Evolutionary conservation across 2,888 invertebrate species (phyloP), one percentile per base, ranked within the genome.

Genomic region (Galerucella nymphaeae): DNA sequence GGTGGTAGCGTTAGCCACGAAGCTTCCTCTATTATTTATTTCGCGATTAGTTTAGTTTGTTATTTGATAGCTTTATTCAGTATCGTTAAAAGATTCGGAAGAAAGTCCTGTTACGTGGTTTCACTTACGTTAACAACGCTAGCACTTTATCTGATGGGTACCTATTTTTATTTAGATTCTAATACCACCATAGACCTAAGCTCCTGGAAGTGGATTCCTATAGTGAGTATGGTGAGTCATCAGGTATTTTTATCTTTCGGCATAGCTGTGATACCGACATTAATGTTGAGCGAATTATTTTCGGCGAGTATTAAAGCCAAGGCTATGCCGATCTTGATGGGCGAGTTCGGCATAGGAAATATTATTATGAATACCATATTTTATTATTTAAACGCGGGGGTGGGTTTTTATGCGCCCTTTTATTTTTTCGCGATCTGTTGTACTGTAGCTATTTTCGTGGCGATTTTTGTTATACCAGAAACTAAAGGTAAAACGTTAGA

Each of bases 401-500:
- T 79, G 67, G 84, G 83, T 9, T 67, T 83, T 48, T 82, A 78
- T 62, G 76, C 78, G 1, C 80, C 83, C 23, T 84, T 84, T 70
- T 76, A 77, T 10, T 76, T 83, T 42, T 85, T 83, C 74, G 75
- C 80, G 0, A 23, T 74, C 5, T 79, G 79, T 59, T 80, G 80
- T 61, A 78, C 81, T n/a, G 4, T 79, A 8, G 77, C 80, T 42
- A 74, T 79, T 6, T 59, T 82, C 18, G 77, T 80, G 59, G 79
- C 81, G 11, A 79, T 81, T 70, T 82, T 76, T 75, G 77, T 80
- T 69, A 77, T 85, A 42, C 83, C 84, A 2, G 84, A 85, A 75
- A 84, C 84, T 3, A 83, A 81, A 77, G 84, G 84, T 6, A 83
- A 83, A 71, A 82, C 83, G 14, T 76, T 85, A 30, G 83, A 83